Percentiles rank a stretch among this genome's conserved stretches.
phyloP scores from a whole-genome alignment of 2,888 invertebrate species.

The Adela reaumurella region DNA sequence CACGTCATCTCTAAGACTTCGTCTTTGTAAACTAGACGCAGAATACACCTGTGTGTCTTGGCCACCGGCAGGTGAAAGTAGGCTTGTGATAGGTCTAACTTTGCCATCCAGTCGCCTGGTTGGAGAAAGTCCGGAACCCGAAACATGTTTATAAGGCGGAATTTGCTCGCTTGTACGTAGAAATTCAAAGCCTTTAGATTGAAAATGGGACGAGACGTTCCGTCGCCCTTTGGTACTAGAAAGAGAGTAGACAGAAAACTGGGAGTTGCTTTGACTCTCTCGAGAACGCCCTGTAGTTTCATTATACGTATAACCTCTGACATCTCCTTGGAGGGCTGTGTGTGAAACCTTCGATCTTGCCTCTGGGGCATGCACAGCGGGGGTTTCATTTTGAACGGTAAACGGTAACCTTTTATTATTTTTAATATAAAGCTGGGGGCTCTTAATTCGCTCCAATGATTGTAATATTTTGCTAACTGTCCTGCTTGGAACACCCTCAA shows the following conservation, averaged over 20 bases:
- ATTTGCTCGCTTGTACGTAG: neutral
- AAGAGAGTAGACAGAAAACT: neutral
- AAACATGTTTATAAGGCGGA: neutral
- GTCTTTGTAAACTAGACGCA: slow-evolving; percentile 8
- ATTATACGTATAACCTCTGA: too few species aligned
- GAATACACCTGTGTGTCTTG: slow-evolving; percentile 10
- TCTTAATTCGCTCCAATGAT: too few species aligned
- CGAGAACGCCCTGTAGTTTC: too few species aligned
- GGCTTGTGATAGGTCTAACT: neutral
- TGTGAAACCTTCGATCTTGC: too few species aligned
- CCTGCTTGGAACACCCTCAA: too few species aligned
- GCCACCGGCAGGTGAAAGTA: neutral
- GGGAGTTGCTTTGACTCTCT: too few species aligned
- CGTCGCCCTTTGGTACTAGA: neutral
- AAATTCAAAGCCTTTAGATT: neutral
- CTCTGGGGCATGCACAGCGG: neutral
- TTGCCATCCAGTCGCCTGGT: neutral
- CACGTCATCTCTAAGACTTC: slow-evolving; percentile 8
- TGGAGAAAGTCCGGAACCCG: neutral
- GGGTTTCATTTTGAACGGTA: slow-evolving; percentile 2
- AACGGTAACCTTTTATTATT: slow-evolving; percentile 1
- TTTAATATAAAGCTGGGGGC: neutral
- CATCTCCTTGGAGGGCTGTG: too few species aligned
- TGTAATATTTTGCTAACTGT: too few species aligned
- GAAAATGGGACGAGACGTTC: neutral